Base-by-base conservation (phyloP, 2,113 vertebrate genomes). In the Anolis carolinensis region DNA sequence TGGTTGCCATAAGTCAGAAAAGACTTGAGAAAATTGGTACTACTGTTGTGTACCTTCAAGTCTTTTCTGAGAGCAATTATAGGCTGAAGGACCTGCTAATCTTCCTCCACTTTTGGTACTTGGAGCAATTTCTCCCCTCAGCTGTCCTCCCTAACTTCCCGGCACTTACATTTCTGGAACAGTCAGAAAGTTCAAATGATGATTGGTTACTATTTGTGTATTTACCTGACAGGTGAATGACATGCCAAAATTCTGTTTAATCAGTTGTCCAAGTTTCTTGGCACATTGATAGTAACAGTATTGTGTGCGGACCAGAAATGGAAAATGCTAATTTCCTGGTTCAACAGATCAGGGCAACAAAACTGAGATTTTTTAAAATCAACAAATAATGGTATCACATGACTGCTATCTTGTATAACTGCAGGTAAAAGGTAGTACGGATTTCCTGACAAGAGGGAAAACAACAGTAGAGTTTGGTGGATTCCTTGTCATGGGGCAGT, bases 201-300 rank as follows among this genome's bases (percentile, higher is more conserved):
- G 3, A 0, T 0, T 14, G 2, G 0, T 0, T 0, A 0, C 4
- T 39, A 8, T 0, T 4, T 2, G 16, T 6, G 4, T 3, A 0
- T 48, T n/a, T 62, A 20, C 7, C 4, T 0, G 4, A 34, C 16
- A 44, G 34, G 3, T 0, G 6, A 2, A 25, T 14, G 7, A 0
- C 1, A 0, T 1, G 2, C 6, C 85, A 1, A 10, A 0, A 1
- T 21, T 50, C 5, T 34, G 23, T 32, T 2, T 5, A 0, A 0
- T 0, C 5, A 1, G 2, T 2, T 20, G 13, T 1, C 27, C 48
- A 80, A n/a, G 55, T 25, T 1, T 0, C 52, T 68, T 59, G 25
- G 20, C 79, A 81, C 65, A 8, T 0, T 2, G 25, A 0, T 4
- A 3, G 63, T 75, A 44, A 55, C 0, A 5, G 14, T 34, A 81